Conservation (phyloP, 2,113 vertebrate genomes). For the Zapus hudsonius region DNA sequence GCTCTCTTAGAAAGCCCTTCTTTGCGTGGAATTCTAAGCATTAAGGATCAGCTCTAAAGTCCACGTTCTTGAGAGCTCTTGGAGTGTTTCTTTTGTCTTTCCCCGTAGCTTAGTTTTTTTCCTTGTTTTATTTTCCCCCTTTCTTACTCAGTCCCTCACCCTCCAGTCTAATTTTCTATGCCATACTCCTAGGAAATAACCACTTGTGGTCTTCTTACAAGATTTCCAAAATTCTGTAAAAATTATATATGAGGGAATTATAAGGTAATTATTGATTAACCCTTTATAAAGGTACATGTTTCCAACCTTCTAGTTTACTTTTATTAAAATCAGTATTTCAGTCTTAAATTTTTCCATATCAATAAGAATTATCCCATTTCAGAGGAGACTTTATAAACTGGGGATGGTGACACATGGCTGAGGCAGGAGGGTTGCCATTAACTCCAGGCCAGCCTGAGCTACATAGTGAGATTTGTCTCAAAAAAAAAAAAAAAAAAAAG, state of each 20-base stretch:
- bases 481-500: too few relatives aligned
- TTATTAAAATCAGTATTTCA: slow-evolving; percentile 4
- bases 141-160: background rate
- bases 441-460: background rate
- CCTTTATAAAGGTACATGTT: background rate
- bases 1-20: background rate
- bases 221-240: background rate
- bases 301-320: background rate
- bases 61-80: background rate
- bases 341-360: background rate
- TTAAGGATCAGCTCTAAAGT: background rate
- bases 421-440: background rate
- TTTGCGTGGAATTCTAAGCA: background rate
- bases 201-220: background rate
- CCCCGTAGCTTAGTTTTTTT: background rate
- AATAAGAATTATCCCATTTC: background rate
- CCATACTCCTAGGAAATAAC: background rate
- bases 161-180: background rate
- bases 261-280: background rate
- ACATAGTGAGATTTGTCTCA: too few relatives aligned
- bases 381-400: background rate
- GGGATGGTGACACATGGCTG: background rate
- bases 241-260: background rate
- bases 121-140: background rate
- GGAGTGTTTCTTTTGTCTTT: background rate